Percentiles rank a stretch among this genome's conserved stretches.
Conservation (phyloP, 2,888 invertebrate species). For the Caenorhabditis japonica region DNA sequence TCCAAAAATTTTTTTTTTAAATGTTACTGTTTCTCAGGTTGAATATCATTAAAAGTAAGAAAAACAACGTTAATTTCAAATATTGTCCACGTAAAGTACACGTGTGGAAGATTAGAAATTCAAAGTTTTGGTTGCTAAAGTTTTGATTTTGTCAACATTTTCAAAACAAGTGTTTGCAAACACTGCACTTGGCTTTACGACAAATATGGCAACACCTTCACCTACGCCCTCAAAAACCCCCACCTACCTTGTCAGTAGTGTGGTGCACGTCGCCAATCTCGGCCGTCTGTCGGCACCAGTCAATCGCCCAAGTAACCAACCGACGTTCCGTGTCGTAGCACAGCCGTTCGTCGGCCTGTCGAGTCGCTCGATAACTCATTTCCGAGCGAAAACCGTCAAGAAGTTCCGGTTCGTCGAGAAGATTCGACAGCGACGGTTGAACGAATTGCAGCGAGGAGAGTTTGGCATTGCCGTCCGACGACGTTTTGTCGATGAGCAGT, state of each 20-base stretch:
- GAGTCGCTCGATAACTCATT: slow-evolving; percentile 60
- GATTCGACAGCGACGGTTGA: slow-evolving; percentile 53
- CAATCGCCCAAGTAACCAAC: slow-evolving; percentile 67
- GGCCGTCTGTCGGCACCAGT: slow-evolving; percentile 66
- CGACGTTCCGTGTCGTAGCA: slow-evolving; percentile 63
- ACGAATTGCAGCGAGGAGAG: slow-evolving; percentile 35
- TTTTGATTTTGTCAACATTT: too few relatives aligned
- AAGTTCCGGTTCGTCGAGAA: slow-evolving; percentile 65
- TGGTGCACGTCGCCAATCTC: slow-evolving; percentile 59
- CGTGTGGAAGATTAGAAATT: too few relatives aligned
- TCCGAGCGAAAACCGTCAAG: slow-evolving; percentile 68
- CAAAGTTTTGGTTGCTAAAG: too few relatives aligned
- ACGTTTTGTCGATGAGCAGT: slow-evolving; percentile 60
- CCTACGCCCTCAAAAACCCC: too few relatives aligned
- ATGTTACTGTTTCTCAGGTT: too few relatives aligned
- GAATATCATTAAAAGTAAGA: too few relatives aligned
- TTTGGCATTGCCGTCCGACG: slow-evolving; percentile 59
- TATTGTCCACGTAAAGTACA: too few relatives aligned
- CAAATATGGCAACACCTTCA: too few relatives aligned
- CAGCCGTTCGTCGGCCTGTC: slow-evolving; percentile 54
- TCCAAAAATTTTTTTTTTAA: too few relatives aligned
- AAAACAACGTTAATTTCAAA: too few relatives aligned
- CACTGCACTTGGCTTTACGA: too few relatives aligned
- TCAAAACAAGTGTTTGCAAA: too few relatives aligned
- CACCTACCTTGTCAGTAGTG: slow-evolving; percentile 50